A percentile compares a stretch with the other conserved stretches of the same genome.
phyloP scores from a whole-genome alignment of 2,113 vertebrate species.

The Neopipo cinnamomea region DNA sequence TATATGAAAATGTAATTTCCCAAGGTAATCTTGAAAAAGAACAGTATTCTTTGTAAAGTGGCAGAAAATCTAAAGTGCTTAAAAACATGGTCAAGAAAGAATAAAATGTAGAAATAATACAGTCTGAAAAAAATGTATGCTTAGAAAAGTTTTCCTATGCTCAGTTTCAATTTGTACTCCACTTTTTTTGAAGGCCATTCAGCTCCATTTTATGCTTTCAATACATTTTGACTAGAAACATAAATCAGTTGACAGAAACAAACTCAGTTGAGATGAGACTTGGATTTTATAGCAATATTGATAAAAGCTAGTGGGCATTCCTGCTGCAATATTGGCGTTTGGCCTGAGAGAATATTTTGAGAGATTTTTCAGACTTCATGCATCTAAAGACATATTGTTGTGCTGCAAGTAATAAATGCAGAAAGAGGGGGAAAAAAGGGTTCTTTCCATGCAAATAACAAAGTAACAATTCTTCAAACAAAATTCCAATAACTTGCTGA shows the following conservation, averaged over 20 bases:
- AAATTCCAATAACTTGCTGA: not conserved
- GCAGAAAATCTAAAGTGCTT: not conserved
- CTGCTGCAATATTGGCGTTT: not conserved
- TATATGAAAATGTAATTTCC: not conserved
- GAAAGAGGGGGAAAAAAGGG: rapidly evolving
- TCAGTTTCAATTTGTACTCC: not conserved
- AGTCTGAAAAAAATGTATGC: not conserved
- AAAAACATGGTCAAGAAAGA: not conserved
- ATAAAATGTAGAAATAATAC: not conserved
- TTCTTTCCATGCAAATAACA: not conserved
- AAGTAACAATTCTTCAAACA: not conserved
- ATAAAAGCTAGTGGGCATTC: slow-evolving; percentile 11
- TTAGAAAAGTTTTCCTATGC: not conserved
- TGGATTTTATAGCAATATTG: slow-evolving; percentile 19
- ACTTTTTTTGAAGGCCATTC: not conserved
- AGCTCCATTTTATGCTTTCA: slow-evolving; percentile 5
- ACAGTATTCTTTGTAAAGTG: not conserved
- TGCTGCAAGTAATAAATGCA: not conserved
- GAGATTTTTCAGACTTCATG: not conserved
- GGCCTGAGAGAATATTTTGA: not conserved
- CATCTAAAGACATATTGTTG: not conserved
- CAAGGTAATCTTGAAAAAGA: not conserved
- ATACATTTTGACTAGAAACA: slow-evolving; percentile 3
- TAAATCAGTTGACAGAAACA: slow-evolving; percentile 41
- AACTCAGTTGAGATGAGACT: not conserved